Percentiles rank a stretch among this genome's conserved stretches.
phyloP scores from a whole-genome alignment of 2,888 invertebrate genomes.

The Pyrocoelia pectoralis region DNA sequence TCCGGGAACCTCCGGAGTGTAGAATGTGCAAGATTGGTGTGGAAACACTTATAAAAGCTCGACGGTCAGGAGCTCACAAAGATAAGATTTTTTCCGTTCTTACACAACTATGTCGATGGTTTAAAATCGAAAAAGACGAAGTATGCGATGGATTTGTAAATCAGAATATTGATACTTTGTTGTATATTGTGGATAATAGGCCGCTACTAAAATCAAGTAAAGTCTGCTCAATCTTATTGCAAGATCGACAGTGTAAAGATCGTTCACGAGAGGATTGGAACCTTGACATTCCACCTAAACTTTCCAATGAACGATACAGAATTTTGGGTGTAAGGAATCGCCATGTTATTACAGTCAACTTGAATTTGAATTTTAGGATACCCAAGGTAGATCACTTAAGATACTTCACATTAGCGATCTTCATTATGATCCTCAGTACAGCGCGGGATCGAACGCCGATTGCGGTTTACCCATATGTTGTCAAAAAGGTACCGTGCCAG shows the following conservation, averaged over 20 bases:
- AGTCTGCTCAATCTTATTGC: slow-evolving; percentile 64
- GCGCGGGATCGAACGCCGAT: slow-evolving; percentile 69
- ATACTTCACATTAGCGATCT: slow-evolving; percentile 78
- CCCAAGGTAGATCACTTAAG: slow-evolving; percentile 40
- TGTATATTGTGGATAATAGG: slow-evolving; percentile 65
- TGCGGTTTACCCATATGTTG: slow-evolving; percentile 86
- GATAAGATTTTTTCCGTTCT: too few relatives aligned
- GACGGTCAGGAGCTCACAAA: too few relatives aligned
- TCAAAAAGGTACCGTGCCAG: slow-evolving; percentile 65
- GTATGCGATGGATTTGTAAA: slow-evolving; percentile 70
- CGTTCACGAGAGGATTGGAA: slow-evolving; percentile 41
- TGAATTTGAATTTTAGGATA: neutral
- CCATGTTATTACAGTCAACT: too few relatives aligned
- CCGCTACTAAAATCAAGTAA: slow-evolving; percentile 57
- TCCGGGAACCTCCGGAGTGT: slow-evolving; percentile 40
- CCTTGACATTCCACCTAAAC: slow-evolving; percentile 41
- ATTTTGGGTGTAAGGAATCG: too few relatives aligned
- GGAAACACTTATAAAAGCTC: neutral
- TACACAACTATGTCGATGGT: too few relatives aligned
- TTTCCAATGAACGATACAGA: neutral
- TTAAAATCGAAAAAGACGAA: too few relatives aligned
- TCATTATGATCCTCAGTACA: slow-evolving; percentile 81
- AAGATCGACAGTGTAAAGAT: slow-evolving; percentile 53
- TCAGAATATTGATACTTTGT: slow-evolving; percentile 68
- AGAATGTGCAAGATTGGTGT: slow-evolving; percentile 21